Evolutionary conservation across 2,113 vertebrate genomes (phyloP).

Genomic region (Uria aalge): DNA sequence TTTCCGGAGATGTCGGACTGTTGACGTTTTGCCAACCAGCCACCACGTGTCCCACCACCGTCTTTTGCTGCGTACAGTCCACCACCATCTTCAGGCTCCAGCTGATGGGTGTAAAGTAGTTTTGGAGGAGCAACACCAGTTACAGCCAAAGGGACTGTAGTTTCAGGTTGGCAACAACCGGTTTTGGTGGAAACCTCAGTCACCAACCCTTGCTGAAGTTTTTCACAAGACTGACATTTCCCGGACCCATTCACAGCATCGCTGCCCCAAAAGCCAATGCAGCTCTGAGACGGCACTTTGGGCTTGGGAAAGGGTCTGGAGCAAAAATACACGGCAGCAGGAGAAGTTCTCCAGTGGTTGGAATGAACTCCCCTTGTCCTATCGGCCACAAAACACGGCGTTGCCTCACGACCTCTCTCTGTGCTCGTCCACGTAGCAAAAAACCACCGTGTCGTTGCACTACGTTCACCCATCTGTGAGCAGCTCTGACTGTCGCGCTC

Average conservation of each 20-base stretch:
- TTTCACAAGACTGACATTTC: not conserved
- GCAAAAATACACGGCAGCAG: not conserved
- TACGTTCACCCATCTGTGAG: not conserved
- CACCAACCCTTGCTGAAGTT: not conserved
- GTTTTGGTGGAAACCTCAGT: not conserved
- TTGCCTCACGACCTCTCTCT: not conserved
- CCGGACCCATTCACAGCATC: not conserved
- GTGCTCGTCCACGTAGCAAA: not conserved
- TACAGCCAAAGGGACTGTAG: not conserved
- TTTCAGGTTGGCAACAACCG: not conserved
- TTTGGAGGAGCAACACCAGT: not conserved
- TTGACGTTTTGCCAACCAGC: not conserved
- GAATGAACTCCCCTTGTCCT: not conserved
- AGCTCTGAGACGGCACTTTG: not conserved
- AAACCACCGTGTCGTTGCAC: rapidly evolving
- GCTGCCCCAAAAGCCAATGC: not conserved
- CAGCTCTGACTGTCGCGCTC: not conserved
- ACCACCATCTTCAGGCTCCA: not conserved
- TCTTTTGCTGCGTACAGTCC: not conserved
- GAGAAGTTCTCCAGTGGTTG: not conserved
- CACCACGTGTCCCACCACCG: not conserved
- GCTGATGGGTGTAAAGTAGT: rapidly evolving
- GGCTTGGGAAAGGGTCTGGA: not conserved
- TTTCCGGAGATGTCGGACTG: rapidly evolving
- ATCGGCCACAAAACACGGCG: not conserved